Percentiles rank a stretch among this genome's conserved stretches.
phyloP scores from a whole-genome alignment of 1,140 invertebrate species.

The Artemia franciscana region DNA sequence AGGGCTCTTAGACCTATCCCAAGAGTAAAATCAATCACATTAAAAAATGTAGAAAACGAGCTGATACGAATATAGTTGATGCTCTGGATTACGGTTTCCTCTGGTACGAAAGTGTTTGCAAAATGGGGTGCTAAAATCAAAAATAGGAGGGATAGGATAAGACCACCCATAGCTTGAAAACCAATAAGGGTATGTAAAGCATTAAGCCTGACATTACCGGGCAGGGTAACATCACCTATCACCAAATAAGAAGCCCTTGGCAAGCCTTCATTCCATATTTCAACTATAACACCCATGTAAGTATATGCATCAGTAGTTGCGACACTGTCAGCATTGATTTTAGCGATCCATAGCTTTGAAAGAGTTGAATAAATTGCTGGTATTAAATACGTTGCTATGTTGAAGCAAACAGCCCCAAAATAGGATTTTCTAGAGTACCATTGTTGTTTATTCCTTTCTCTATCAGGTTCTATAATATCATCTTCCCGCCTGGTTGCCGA shows the following conservation, averaged over 20 bases:
- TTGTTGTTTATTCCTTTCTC: too few relatives aligned
- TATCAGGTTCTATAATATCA: too few relatives aligned
- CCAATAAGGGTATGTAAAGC: not conserved
- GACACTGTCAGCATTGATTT: not conserved
- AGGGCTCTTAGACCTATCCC: not conserved
- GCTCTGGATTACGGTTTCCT: too few relatives aligned
- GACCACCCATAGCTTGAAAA: conserved; percentile 1
- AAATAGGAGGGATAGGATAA: not conserved
- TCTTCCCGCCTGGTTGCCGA: too few relatives aligned
- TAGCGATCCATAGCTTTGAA: conserved; percentile 3
- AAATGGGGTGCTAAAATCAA: not conserved
- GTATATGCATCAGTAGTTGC: conserved; percentile 6
- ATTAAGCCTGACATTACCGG: not conserved
- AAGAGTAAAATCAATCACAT: not conserved
- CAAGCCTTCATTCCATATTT: conserved; percentile 3
- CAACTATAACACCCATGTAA: conserved; percentile 4
- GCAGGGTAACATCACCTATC: not conserved
- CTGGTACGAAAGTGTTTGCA: conserved; percentile 3
- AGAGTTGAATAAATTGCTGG: conserved; percentile 5
- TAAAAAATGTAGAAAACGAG: conserved; percentile 6
- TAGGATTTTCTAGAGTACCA: conserved; percentile 1
- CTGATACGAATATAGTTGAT: conserved; percentile 2
- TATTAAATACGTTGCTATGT: not conserved
- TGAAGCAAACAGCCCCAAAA: conserved; percentile 3
- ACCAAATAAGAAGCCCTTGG: conserved; percentile 1